Evolutionary conservation across 1,140 invertebrate species (phyloP), one percentile per base, ranked within the genome.

Genomic region (Harlomillsia oculata): DNA sequence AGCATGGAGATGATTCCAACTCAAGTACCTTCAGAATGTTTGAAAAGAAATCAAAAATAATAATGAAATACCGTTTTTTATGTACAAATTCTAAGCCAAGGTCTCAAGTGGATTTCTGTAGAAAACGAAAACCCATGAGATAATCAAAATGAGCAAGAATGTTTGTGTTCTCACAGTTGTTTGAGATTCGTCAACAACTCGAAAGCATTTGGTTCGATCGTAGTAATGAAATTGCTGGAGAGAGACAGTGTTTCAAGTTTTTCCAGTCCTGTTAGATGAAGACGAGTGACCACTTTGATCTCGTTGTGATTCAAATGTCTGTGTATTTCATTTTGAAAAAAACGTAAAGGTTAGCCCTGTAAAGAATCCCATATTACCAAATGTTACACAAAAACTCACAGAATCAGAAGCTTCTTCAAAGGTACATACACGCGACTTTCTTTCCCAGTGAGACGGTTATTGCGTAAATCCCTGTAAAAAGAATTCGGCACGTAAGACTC

Each of bases 401-500:
- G 29, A 34, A 14, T 34, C 16, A 21, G 30, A 16, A 48, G n/a
- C 13, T 28, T 32, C 3, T 18, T 32, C 16, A 48, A 8, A 4
- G 29, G 16, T 20, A 20, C 16, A 23, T 48, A 48, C 21, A 48
- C 29, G 5, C 28, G 18, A 20, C 25, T 14, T 32, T 48, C 45
- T 4, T 71, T 67, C 41, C 64, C 66, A 9, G 52, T 61, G 13
- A 75, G 67, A 34, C 63, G 60, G 66, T 75, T 75, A 44, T 69
- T 66, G 0, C 72, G 68, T 23, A 75, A 60, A 62, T 75, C 73
- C 34, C 73, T 75, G 53, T 18, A 48, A 48, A 20, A n/a, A n/a
- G n/a, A n/a, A n/a, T n/a, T n/a, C n/a, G n/a, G n/a, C n/a, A n/a
- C n/a, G n/a, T n/a, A n/a, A n/a, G n/a, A n/a, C n/a, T n/a, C n/a